Base-by-base conservation (phyloP, 2,888 invertebrate genomes). In the Steinernema hermaphroditum region DNA sequence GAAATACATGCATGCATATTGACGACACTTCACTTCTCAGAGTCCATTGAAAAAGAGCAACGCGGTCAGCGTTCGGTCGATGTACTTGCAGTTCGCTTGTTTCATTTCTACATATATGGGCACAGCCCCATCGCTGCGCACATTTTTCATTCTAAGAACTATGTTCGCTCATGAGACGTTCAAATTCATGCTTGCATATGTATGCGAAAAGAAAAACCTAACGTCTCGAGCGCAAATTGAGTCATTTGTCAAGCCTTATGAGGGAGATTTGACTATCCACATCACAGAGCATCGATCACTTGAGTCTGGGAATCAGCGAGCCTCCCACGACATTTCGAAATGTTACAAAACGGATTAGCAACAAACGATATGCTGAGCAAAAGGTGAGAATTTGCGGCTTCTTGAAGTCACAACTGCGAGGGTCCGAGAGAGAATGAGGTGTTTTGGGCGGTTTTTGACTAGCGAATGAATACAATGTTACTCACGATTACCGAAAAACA, bases 1-100 rank as follows among this genome's bases (percentile, higher is more conserved):
- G 37, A 62, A 62, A 29, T 32, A 62, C 62, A 62, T 62, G 62
- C 62, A 32, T 62, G 62, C 62, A 62, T 62, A 32, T 62, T 27
- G 62, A 62, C 62, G 32, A 16, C 62, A 62, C 62, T 62, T 62
- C 62, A 32, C 62, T 62, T 62, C 16, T 32, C 62, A 46, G 4
- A 32, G 34, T 16, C 32, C 29, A 34, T 62, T 62, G 16, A 62
- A 62, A 54, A 62, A 32, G 62, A 62, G 62, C 62, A 62, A 32
- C 32, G 62, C 62, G 62, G 19, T 62, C 62, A 62, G 62, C 62
- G 29, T 62, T 62, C 62, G 50, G 32, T 32, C 27, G 62, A 22
- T 62, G 62, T 32, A 62, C 62, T 62, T 62, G 50, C 50, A 9
- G 19, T 22, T 29, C 62, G 29, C 32, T 62, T 29, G 32, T 29